Conservation (phyloP, 2,797 vertebrate genomes). For the Alectoris magna region DNA sequence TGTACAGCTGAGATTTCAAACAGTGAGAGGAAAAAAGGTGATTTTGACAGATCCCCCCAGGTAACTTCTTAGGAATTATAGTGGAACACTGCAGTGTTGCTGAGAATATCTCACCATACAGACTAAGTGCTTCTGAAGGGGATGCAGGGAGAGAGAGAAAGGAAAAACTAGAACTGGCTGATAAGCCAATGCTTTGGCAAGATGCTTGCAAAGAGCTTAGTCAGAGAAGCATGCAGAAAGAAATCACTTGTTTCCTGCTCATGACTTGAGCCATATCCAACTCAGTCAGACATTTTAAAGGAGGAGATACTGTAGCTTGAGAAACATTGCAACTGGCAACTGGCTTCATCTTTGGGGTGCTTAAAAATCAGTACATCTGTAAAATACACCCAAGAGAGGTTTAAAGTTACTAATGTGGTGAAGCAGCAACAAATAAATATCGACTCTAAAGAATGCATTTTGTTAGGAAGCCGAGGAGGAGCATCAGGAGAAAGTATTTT, state of each 20-base stretch:
- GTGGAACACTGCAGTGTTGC: neutral
- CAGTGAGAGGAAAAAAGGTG: neutral
- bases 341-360: conserved; percentile 36
- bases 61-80: neutral
- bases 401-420: conserved; percentile 19
- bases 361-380: conserved; percentile 60
- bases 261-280: conserved; percentile 35
- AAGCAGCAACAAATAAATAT: neutral
- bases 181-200: neutral
- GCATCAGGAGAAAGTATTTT: neutral
- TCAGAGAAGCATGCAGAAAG: conserved; percentile 40
- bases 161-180: neutral
- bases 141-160: neutral
- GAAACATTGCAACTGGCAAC: neutral
- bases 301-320: neutral
- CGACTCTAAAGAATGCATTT: neutral
- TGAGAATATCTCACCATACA: neutral
- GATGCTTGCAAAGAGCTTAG: conserved; percentile 15
- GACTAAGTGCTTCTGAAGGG: neutral
- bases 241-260: conserved; percentile 31
- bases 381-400: conserved; percentile 22
- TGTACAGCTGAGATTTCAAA: neutral
- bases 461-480: neutral
- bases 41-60: neutral
- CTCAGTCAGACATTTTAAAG: conserved; percentile 55